Conservation (phyloP, 1,140 invertebrate species). For the Andricus grossulariae region DNA sequence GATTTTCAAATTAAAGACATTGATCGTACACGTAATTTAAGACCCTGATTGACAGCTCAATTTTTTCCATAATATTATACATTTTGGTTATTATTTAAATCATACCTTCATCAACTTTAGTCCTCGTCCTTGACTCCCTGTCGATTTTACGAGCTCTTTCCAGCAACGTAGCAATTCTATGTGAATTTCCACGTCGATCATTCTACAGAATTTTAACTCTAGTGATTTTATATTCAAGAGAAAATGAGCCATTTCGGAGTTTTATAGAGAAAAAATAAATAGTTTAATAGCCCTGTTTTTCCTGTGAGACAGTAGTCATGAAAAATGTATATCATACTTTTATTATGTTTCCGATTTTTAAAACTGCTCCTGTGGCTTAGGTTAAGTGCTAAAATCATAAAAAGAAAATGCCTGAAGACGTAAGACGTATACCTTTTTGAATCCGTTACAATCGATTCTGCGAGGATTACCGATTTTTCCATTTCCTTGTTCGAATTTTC, state of each 20-base stretch:
- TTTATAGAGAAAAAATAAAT: neutral
- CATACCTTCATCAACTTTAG: conserved; percentile 38
- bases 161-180: neutral
- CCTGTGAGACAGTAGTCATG: neutral
- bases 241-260: neutral
- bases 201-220: neutral
- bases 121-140: neutral
- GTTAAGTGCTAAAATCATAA: neutral
- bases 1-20: neutral
- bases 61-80: too few relatives aligned
- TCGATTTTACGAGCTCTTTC: neutral
- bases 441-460: conserved; percentile 40
- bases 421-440: conserved; percentile 37
- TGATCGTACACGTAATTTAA: too few relatives aligned
- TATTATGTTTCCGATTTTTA: too few relatives aligned
- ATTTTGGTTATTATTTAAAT: neutral
- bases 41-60: too few relatives aligned
- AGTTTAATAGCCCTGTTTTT: neutral
- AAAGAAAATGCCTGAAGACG: neutral
- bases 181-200: conserved; percentile 11
- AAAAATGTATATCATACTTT: neutral
- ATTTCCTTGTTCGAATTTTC: conserved; percentile 1
- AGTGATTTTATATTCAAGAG: neutral
- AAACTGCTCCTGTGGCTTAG: too few relatives aligned
- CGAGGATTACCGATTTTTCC: neutral